A percentile compares a stretch with the other conserved stretches of the same genome.
Conservation (phyloP, 1,140 invertebrate genomes). For the Aradophagus sp. region DNA sequence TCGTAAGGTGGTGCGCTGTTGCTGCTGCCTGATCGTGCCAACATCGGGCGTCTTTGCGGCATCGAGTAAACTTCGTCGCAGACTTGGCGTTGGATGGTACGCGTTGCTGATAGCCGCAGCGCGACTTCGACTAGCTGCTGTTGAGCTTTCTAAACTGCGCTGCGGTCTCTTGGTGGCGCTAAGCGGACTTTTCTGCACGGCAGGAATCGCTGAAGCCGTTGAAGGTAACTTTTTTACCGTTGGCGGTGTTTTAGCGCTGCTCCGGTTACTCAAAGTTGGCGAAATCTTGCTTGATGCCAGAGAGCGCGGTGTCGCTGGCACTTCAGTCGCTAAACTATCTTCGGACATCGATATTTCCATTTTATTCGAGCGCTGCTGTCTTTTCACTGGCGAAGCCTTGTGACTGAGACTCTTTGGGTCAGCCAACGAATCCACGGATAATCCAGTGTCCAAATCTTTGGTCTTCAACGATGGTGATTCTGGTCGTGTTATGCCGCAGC, state of each 20-base stretch:
- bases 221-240: slow-evolving; percentile 67
- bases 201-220: too few relatives aligned
- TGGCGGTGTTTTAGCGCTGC: slow-evolving; percentile 41
- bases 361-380: slow-evolving; percentile 60
- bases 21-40: slow-evolving; percentile 23
- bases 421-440: slow-evolving; percentile 75
- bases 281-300: slow-evolving; percentile 66
- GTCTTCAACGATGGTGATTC: slow-evolving; percentile 70
- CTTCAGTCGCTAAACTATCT: slow-evolving; percentile 69
- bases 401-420: slow-evolving; percentile 70
- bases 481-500: slow-evolving; percentile 71
- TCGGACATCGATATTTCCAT: slow-evolving; percentile 72
- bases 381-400: slow-evolving; percentile 65
- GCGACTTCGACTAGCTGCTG: slow-evolving; percentile 70
- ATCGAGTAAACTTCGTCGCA: slow-evolving; percentile 69
- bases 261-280: slow-evolving; percentile 64
- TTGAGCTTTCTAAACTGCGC: slow-evolving; percentile 68
- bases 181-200: slow-evolving; percentile 64
- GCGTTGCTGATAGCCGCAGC: slow-evolving; percentile 65
- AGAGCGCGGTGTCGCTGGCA: slow-evolving; percentile 64
- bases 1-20: slow-evolving; percentile 28
- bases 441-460: slow-evolving; percentile 70
- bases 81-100: slow-evolving; percentile 67
- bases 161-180: slow-evolving; percentile 53
- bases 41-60: slow-evolving; percentile 71